A percentile compares a stretch with the other conserved stretches of the same genome.
These are phyloP conservation scores for Drosophila nigromelanica DNA, from an alignment of 1,140 invertebrate genomes.

Conservation along the genomic window DNA sequence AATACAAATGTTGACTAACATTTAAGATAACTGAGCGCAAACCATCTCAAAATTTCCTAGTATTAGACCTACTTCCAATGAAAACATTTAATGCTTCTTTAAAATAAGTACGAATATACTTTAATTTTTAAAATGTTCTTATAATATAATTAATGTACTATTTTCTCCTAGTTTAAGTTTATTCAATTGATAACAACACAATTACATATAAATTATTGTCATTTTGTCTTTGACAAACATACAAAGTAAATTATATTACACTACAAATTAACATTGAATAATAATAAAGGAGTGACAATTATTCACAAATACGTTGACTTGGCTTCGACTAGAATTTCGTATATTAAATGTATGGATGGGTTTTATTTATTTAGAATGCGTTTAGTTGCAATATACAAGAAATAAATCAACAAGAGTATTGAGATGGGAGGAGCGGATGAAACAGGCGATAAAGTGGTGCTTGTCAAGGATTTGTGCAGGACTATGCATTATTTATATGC, in stretches of 20 bases:
- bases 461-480: constrained; percentile 16
- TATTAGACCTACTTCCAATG: too few species aligned
- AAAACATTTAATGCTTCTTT: too few species aligned
- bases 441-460: not conserved
- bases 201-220: not conserved
- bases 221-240: not conserved
- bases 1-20: too few species aligned
- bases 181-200: not conserved
- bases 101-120: too few species aligned
- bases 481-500: constrained; percentile 61
- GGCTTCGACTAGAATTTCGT: not conserved
- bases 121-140: too few species aligned
- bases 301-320: constrained; percentile 9
- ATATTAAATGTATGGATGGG: not conserved
- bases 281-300: constrained; percentile 8
- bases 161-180: not conserved
- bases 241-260: not conserved
- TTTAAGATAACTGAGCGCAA: not conserved
- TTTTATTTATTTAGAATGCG: constrained; percentile 17
- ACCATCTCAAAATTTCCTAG: not conserved
- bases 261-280: not conserved
- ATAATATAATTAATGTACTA: not conserved
- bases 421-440: not conserved
- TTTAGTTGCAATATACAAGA: constrained; percentile 24
- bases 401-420: constrained; percentile 30